These are phyloP conservation scores for Pollenia angustigena DNA, from an alignment of 2,888 invertebrate species.

Conservation along the genomic window DNA sequence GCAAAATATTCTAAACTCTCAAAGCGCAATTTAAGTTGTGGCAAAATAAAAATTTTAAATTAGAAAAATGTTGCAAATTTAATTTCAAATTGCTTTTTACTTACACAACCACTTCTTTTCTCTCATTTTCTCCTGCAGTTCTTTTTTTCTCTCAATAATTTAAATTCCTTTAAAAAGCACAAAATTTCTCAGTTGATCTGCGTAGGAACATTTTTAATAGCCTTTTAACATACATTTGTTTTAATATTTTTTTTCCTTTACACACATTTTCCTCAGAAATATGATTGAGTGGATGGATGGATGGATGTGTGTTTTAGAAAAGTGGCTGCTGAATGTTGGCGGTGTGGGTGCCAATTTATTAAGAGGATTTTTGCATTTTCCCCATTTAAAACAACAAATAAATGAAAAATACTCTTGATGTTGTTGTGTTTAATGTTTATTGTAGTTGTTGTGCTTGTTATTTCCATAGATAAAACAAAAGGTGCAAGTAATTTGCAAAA, in stretches of 20 bases:
- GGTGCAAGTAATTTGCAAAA: conserved; percentile 43
- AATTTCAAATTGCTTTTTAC: no score
- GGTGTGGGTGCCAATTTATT: conserved; percentile 55
- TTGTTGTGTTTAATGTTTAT: conserved; percentile 28
- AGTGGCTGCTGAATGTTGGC: neutral
- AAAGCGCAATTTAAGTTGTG: no score
- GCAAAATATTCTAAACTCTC: no score
- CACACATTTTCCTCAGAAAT: neutral
- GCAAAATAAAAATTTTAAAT: no score
- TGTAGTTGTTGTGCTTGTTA: conserved; percentile 26
- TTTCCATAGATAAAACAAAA: conserved; percentile 53
- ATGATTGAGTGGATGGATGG: neutral
- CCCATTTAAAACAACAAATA: conserved; percentile 5
- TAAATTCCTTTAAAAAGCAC: neutral
- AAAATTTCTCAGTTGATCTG: neutral
- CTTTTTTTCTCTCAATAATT: no score
- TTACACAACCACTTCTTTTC: no score
- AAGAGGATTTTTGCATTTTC: conserved; percentile 61
- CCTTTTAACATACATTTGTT: conserved; percentile 26
- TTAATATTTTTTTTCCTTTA: neutral
- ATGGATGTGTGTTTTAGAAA: neutral
- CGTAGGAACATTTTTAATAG: conserved; percentile 1
- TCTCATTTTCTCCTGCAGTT: no score
- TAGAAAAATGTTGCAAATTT: no score
- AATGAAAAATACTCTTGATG: neutral